Percentiles rank a stretch among this genome's conserved stretches.
Conservation (phyloP, 2,797 vertebrate species). For the Lacerta agilis region DNA sequence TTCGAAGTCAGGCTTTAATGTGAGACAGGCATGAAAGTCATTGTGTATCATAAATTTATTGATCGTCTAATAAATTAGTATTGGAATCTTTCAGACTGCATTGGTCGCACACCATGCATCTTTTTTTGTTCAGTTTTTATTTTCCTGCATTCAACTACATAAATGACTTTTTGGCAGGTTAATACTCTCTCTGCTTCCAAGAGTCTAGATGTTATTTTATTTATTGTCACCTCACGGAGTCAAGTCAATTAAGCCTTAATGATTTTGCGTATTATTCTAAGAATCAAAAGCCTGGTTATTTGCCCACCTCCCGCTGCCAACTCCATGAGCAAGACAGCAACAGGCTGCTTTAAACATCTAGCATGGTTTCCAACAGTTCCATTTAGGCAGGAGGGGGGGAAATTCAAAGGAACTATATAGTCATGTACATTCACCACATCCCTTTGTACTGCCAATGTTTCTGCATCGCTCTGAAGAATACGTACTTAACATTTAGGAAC, state of each 20-base stretch:
- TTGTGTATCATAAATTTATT: neutral
- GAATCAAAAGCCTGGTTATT: neutral
- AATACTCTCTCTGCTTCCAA: neutral
- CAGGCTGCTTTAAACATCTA: neutral
- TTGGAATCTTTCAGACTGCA: neutral
- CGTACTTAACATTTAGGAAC: neutral
- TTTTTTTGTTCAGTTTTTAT: neutral
- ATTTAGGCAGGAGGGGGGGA: neutral
- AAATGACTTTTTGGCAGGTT: neutral
- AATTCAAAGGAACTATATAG: neutral
- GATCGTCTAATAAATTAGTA: neutral
- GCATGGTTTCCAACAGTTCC: neutral
- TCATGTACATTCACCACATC: too few species aligned
- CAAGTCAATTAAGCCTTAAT: neutral
- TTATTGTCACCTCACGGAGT: neutral
- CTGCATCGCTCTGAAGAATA: conserved; percentile 12
- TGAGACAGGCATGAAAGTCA: neutral
- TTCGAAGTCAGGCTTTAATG: neutral
- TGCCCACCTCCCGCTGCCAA: neutral
- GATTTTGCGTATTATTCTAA: neutral
- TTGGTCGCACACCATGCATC: neutral
- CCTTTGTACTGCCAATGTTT: neutral
- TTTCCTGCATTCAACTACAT: neutral
- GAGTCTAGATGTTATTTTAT: neutral
- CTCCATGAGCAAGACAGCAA: neutral